phyloP scores from a whole-genome alignment of 2,888 invertebrate genomes.

The Zygaena filipendulae region DNA sequence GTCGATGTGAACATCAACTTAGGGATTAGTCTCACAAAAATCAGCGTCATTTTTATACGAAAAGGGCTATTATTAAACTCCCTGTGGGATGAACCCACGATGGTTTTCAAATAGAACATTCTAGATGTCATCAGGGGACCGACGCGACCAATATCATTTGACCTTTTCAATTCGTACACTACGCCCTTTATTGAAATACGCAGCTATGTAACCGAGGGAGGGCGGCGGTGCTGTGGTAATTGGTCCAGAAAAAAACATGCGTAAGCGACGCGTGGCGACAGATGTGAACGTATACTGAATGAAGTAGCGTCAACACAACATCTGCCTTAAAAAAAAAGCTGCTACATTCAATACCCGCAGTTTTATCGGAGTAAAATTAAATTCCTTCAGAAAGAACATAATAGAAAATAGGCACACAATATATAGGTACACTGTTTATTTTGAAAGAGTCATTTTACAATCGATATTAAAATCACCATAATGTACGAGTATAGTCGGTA shows the following conservation, averaged over 20 bases:
- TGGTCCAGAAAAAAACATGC: conserved; percentile 27
- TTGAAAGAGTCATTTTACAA: too few species aligned
- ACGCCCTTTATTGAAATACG: background rate
- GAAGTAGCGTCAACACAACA: conserved; percentile 30
- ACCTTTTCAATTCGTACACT: conserved; percentile 7
- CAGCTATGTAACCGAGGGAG: conserved; percentile 10
- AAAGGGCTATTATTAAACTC: background rate
- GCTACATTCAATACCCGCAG: too few species aligned
- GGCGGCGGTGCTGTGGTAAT: conserved; percentile 24
- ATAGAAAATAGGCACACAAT: too few species aligned
- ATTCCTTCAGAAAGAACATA: too few species aligned
- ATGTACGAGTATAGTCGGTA: too few species aligned
- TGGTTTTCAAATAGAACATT: conserved; percentile 46
- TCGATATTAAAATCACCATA: too few species aligned
- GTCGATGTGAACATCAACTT: too few species aligned
- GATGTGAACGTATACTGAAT: conserved; percentile 56
- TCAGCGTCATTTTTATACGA: too few species aligned
- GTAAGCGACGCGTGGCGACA: conserved; percentile 54
- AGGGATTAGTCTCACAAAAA: too few species aligned
- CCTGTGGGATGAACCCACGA: conserved; percentile 1
- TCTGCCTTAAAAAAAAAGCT: conserved; percentile 15
- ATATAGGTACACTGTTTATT: too few species aligned
- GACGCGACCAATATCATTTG: background rate
- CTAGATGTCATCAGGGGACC: conserved; percentile 24
- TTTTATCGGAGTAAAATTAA: too few species aligned